A percentile compares a stretch with the other conserved stretches of the same genome.
phyloP scores from a whole-genome alignment of 2,113 vertebrate species.

The Nettapus auritus region DNA sequence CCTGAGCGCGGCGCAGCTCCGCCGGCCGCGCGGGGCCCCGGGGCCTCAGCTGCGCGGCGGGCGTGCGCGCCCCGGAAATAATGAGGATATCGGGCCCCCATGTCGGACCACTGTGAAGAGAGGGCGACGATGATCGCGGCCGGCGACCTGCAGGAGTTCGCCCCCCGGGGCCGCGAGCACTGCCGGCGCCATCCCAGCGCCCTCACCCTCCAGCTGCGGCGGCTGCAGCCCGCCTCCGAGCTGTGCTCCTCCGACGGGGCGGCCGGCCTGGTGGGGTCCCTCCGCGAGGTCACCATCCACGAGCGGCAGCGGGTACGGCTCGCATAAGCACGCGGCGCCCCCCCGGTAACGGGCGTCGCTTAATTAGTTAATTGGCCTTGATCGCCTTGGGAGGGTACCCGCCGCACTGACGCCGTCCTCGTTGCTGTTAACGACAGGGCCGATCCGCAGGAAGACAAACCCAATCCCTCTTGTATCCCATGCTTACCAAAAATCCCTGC shows the following conservation, averaged over 20 bases:
- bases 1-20: not conserved
- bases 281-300: conserved; percentile 95
- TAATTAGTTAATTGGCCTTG: too few relatives aligned
- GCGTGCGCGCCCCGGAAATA: conserved; percentile 85
- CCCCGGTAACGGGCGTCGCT: too few relatives aligned
- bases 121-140: conserved; percentile 98
- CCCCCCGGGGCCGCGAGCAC: conserved; percentile 95
- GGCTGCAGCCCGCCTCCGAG: conserved; percentile 95
- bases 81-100: conserved; percentile 99
- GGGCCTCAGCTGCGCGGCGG: conserved; percentile 8
- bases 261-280: conserved; percentile 92
- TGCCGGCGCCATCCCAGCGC: conserved; percentile 96
- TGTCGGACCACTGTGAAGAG: conserved; percentile 99
- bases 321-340: too few relatives aligned
- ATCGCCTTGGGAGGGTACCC: too few relatives aligned
- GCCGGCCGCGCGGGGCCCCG: not conserved
- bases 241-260: conserved; percentile 96
- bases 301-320: conserved; percentile 74
- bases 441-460: not conserved
- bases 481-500: not conserved
- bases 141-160: conserved; percentile 98
- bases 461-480: not conserved
- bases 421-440: not conserved
- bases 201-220: conserved; percentile 93
- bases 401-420: too few relatives aligned